Evolutionary conservation across 2,888 invertebrate species (phyloP), one percentile per base, ranked within the genome.

Genomic region (Strigamia transsilvanica): DNA sequence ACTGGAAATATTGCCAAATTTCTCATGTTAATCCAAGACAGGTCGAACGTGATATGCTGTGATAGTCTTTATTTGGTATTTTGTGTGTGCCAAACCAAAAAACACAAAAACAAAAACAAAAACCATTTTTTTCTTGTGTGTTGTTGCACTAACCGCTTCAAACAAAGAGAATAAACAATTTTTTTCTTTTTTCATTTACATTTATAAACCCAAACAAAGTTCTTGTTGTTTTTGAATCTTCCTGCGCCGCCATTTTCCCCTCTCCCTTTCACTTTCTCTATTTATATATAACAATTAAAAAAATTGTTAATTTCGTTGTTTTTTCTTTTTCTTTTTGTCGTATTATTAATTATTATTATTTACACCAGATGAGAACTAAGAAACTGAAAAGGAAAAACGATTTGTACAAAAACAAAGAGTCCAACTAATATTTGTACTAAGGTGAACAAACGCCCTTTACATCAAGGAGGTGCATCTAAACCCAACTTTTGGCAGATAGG

Each of bases 351-450:
- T n/a, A n/a, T n/a, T n/a, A n/a, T n/a, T n/a, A 73, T 73, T 73
- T 73, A 73, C 73, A 73, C 73, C 73, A 23, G 73, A 73, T 73
- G 73, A 41, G 51, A 46, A 80, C 23, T 27, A 41, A n/a, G 13
- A 46, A 34, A 51, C 46, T 80, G 41, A 51, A 23, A 80, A 79
- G 18, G 56, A 56, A 79, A 56, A 79, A 79, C 23, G 56, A 46
- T 80, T 80, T 80, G 80, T 80, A 80, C 80, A 51, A 80, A 51
- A 80, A 12, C 15, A 21, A 80, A 80, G 51, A 80, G 18, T 42
- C 21, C 51, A 80, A 42, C 32, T 51, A 80, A 80, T 23, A 51
- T 79, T 79, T 79, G 79, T 79, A 79, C 79, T 79, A 79, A 42
- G 79, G 79, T 79, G 79, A 79, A 79, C 38, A 42, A 38, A 38